phyloP scores from a whole-genome alignment of 2,113 vertebrate genomes.

The Piaya cayana region DNA sequence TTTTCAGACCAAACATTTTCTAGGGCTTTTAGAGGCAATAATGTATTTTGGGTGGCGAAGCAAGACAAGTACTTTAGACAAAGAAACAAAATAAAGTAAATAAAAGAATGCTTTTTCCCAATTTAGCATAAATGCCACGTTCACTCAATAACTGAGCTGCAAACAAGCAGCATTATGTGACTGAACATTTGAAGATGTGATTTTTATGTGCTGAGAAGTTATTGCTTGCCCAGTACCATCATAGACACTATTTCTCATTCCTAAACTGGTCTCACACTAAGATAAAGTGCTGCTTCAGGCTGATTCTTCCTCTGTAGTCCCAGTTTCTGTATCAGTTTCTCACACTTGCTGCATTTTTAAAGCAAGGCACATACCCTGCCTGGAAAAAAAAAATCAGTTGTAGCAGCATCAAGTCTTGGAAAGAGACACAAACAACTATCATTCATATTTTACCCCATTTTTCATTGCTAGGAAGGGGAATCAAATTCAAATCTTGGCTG shows the following conservation, averaged over 20 bases:
- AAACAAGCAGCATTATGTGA: background rate
- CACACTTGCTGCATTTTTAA: too few relatives aligned
- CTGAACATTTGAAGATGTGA: background rate
- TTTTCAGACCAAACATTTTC: background rate
- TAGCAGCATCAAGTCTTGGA: too few relatives aligned
- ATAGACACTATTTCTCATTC: background rate
- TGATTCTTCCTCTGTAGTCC: too few relatives aligned
- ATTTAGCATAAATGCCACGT: background rate
- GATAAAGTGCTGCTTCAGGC: background rate
- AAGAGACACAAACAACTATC: background rate
- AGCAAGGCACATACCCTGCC: too few relatives aligned
- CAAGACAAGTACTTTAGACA: background rate
- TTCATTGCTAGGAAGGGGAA: background rate
- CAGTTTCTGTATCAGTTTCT: too few relatives aligned
- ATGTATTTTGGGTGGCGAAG: background rate
- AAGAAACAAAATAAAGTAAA: background rate
- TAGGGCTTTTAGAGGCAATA: background rate
- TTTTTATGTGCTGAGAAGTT: background rate
- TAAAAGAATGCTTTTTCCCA: background rate
- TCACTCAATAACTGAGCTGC: background rate
- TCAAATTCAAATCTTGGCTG: background rate
- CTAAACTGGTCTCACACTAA: background rate
- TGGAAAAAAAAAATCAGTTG: too few relatives aligned
- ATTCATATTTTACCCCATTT: background rate
- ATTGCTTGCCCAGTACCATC: background rate